These are phyloP conservation scores for Erebia ligea DNA, from an alignment of 2,888 invertebrate species.

Conservation along the genomic window DNA sequence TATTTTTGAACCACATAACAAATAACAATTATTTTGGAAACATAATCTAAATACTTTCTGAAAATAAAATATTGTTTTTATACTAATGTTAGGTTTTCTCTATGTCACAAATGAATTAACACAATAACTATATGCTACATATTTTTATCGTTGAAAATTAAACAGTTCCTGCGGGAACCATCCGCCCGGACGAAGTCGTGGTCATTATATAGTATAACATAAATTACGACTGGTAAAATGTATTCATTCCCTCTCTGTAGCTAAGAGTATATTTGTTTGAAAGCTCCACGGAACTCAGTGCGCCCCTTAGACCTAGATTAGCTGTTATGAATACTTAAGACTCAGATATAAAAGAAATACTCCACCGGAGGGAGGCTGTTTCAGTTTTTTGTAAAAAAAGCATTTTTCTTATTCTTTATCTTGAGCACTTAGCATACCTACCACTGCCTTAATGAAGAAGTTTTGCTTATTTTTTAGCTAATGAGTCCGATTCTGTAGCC, in stretches of 20 bases:
- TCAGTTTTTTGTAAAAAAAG: conserved; percentile 26
- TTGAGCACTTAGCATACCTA: conserved; percentile 6
- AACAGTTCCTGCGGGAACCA: no score
- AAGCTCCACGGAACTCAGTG: conserved; percentile 15
- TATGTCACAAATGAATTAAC: no score
- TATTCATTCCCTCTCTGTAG: background rate
- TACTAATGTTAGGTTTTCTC: no score
- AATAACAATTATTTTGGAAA: no score
- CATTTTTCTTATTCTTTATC: conserved; percentile 27
- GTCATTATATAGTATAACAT: no score
- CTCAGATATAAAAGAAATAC: conserved; percentile 34
- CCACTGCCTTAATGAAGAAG: conserved; percentile 12
- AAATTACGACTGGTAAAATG: background rate
- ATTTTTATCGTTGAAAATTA: no score
- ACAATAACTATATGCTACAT: no score
- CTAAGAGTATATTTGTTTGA: conserved; percentile 5
- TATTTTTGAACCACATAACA: no score
- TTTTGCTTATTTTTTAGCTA: background rate
- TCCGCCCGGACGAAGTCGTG: no score
- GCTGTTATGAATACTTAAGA: conserved; percentile 37
- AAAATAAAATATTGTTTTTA: no score
- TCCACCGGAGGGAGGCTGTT: conserved; percentile 30
- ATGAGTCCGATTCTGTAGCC: no score
- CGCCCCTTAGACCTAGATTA: conserved; percentile 36
- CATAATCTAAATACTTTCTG: no score